Evolutionary conservation across 2,888 invertebrate species (phyloP).

Genomic region (Arrhopalites spinosus): DNA sequence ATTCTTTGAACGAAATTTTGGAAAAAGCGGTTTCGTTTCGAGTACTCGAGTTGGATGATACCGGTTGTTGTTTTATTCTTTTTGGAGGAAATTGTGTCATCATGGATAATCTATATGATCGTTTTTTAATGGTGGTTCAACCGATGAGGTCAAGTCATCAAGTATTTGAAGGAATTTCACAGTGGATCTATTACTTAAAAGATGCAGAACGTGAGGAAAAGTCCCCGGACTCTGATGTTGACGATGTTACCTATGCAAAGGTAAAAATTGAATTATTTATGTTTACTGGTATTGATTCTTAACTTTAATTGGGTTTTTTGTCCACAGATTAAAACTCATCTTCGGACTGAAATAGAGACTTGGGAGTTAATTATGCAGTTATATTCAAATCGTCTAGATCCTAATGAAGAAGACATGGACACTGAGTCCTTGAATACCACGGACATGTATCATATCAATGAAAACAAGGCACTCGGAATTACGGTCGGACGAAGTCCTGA

Average conservation of each 20-base stretch:
- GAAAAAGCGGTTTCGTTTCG: too few species aligned
- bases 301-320: neutral
- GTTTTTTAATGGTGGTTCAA: conserved; percentile 42
- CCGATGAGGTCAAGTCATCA: conserved; percentile 41
- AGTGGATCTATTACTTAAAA: conserved; percentile 3
- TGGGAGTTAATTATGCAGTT: conserved; percentile 47
- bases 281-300: neutral
- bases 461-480: conserved; percentile 34
- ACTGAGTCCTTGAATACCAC: conserved; percentile 26
- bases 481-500: conserved; percentile 38
- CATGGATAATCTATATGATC: conserved; percentile 40
- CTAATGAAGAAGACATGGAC: conserved; percentile 23
- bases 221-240: conserved; percentile 43
- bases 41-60: too few species aligned
- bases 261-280: conserved; percentile 18
- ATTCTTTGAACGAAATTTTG: too few species aligned
- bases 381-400: conserved; percentile 41
- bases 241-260: conserved; percentile 38
- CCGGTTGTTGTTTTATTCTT: too few species aligned
- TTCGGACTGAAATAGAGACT: conserved; percentile 47
- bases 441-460: conserved; percentile 46
- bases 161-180: conserved; percentile 46
- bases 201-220: conserved; percentile 26
- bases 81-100: conserved; percentile 9
- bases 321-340: conserved; percentile 12